A percentile compares a stretch with the other conserved stretches of the same genome.
Evolutionary conservation across 1,140 invertebrate genomes (phyloP).

Genomic region (Drosophila erecta): DNA sequence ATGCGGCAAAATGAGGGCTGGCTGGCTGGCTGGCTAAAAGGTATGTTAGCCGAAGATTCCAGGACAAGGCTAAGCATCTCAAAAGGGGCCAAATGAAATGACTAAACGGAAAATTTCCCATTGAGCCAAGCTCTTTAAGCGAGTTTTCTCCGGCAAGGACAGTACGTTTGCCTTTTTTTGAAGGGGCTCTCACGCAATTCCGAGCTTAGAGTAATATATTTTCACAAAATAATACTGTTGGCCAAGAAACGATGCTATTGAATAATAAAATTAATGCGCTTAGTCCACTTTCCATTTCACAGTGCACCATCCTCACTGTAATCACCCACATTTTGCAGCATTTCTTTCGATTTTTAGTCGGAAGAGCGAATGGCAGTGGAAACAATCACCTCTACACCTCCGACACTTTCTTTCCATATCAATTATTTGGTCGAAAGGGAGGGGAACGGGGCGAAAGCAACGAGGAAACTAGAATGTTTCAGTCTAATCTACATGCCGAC

Average conservation of each 20-base stretch:
- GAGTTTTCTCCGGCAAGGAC: conserved; percentile 16
- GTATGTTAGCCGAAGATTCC: conserved; percentile 1
- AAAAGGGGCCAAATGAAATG: conserved; percentile 32
- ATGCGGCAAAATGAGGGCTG: background rate
- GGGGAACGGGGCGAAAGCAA: background rate
- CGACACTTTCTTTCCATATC: conserved; percentile 46
- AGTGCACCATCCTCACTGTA: background rate
- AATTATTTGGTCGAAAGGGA: conserved; percentile 45
- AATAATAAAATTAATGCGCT: background rate
- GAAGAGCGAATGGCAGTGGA: conserved; percentile 11
- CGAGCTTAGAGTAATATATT: background rate
- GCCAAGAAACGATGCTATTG: too few species aligned
- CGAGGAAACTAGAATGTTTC: conserved; percentile 16
- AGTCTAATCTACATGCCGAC: conserved; percentile 51
- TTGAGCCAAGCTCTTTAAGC: conserved; percentile 4
- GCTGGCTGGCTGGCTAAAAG: background rate
- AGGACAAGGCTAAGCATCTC: conserved; percentile 22
- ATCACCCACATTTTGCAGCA: conserved; percentile 2
- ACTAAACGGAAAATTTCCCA: conserved; percentile 36
- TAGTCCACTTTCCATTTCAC: background rate
- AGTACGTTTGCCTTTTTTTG: background rate
- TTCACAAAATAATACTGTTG: too few species aligned
- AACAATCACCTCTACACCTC: conserved; percentile 16
- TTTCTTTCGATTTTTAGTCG: conserved; percentile 37
- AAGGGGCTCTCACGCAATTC: background rate